Percentiles rank a stretch among this genome's conserved stretches.
These are phyloP conservation scores for Diglossa brunneiventris DNA, from an alignment of 2,113 vertebrate species.

Conservation along the genomic window DNA sequence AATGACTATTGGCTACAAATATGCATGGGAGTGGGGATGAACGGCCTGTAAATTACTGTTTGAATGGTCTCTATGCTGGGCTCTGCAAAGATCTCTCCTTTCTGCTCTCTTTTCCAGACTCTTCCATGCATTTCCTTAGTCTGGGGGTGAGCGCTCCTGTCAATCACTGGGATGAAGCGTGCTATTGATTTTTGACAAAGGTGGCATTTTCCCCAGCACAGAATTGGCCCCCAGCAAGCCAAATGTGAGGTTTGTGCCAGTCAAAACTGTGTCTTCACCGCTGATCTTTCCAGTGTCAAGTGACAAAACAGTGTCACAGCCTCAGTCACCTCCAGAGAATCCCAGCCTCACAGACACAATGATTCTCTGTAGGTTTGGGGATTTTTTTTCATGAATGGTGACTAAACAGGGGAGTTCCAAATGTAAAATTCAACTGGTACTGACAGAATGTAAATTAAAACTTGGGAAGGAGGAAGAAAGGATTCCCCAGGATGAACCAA, in stretches of 20 bases:
- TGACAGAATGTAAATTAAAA: not conserved
- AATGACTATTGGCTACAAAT: not conserved
- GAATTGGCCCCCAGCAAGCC: not conserved
- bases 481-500: not conserved
- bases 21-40: not conserved
- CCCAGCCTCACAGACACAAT: accelerated
- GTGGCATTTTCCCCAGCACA: not conserved
- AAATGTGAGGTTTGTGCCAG: not conserved
- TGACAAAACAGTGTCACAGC: not conserved
- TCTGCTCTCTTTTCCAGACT: not conserved
- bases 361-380: not conserved
- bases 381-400: not conserved
- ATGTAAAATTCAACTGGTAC: not conserved
- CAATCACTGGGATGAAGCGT: not conserved
- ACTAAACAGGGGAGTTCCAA: not conserved
- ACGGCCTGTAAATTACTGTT: not conserved
- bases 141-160: not conserved
- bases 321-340: not conserved
- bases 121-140: not conserved
- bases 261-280: not conserved
- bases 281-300: accelerated
- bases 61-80: not conserved
- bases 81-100: not conserved
- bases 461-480: not conserved
- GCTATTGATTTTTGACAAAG: not conserved